These are phyloP conservation scores for Protaetia brevitarsis DNA, from an alignment of 1,140 invertebrate species.

Conservation along the genomic window DNA sequence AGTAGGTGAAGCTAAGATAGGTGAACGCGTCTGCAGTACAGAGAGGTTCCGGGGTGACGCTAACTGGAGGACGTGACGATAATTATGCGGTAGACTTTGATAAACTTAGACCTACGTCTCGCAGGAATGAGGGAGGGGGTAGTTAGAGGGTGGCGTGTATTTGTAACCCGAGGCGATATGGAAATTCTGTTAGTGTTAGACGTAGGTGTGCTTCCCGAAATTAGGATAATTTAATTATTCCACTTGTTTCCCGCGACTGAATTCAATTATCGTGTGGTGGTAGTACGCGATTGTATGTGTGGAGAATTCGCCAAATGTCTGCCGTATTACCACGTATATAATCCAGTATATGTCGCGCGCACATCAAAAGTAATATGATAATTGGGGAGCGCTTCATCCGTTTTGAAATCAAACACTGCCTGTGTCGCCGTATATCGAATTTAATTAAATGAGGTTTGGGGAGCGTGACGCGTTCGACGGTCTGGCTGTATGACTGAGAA, in stretches of 20 bases:
- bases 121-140: too few species aligned
- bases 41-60: neutral
- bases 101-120: constrained; percentile 16
- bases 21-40: neutral
- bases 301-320: neutral
- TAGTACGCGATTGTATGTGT: neutral
- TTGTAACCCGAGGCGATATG: constrained; percentile 18
- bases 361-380: constrained; percentile 18
- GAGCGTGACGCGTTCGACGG: neutral
- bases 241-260: constrained; percentile 14
- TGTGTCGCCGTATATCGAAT: neutral
- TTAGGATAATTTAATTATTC: constrained; percentile 24
- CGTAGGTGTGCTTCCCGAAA: constrained; percentile 10
- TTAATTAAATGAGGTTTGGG: constrained; percentile 1
- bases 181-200: constrained; percentile 21
- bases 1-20: neutral
- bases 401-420: constrained; percentile 12
- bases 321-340: too few species aligned
- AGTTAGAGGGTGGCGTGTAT: neutral
- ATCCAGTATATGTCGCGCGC: neutral
- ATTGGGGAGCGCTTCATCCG: constrained; percentile 1
- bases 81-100: constrained; percentile 23
- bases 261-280: constrained; percentile 15
- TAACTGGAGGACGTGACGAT: neutral
- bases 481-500: neutral